Evolutionary conservation across 2,888 invertebrate species (phyloP), one percentile per base, ranked within the genome.

Genomic region (Gari tellinella): DNA sequence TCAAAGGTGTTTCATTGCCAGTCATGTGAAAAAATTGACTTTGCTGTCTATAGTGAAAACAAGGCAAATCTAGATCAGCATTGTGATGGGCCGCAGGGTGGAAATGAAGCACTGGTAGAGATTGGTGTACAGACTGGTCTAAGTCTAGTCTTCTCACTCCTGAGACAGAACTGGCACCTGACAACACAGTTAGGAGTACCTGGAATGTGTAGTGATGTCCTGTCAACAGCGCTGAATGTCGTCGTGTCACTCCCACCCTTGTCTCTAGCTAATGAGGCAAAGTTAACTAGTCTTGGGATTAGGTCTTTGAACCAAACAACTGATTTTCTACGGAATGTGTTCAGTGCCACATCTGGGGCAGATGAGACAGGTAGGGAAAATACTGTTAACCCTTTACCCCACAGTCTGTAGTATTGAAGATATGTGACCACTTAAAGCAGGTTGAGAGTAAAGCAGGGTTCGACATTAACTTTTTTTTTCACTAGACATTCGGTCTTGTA

Each of bases 51-150:
- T n/a, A 51, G 53, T 8, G 74, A 70, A 40, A 70, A 72, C 21
- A 53, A 58, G 8, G 73, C 69, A 4, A 72, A 68, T 5, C 37
- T 46, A 40, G 57, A 45, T 41, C 7, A 12, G 17, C 17, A 23
- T 26, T 15, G 19, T 10, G 57, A 57, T 7, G 45, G 26, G 2
- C 45, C 43, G 3, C 23, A 8, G 12, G 68, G 40, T 46, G 90
- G 90, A 26, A 89, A 88, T 41, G 93, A 94, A 84, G 94, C 94
- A 1, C 89, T 95, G 61, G 89, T 94, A 49, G 94, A 94, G 91
- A 93, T 95, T 81, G 94, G 94, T 7, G 94, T 94, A 1, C 93
- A 93, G 88, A 94, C 94, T 45, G 94, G 94, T 0, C 91, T 94
- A 7, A 94, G 93, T 70, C 89, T 94, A 51, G 85, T 94, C 25